Conservation (phyloP, 2,797 vertebrate genomes). For the Brachymystax lenok region DNA sequence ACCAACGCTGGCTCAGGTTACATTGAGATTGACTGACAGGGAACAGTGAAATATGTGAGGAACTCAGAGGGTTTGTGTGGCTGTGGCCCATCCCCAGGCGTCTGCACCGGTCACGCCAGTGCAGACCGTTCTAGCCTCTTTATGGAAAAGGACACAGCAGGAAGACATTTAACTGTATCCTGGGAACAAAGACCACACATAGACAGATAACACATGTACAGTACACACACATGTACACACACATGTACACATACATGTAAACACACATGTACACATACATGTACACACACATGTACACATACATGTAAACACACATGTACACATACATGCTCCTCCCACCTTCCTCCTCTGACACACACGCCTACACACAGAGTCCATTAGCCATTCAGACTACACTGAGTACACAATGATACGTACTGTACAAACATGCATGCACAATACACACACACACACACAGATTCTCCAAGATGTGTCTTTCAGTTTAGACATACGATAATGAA, state of each 20-base stretch:
- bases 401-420: too few species aligned
- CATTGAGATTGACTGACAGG: neutral
- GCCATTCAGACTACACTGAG: too few species aligned
- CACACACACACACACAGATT: neutral
- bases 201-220: neutral
- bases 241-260: too few species aligned
- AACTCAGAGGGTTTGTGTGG: neutral
- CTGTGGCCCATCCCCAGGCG: conserved; percentile 15
- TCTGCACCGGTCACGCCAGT: neutral
- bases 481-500: neutral
- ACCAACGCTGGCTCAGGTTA: conserved; percentile 4
- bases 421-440: too few species aligned
- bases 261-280: too few species aligned
- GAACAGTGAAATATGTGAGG: neutral
- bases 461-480: neutral
- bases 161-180: conserved; percentile 20
- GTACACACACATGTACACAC: too few species aligned
- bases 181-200: conserved; percentile 10
- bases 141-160: conserved; percentile 9
- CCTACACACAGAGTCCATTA: neutral
- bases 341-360: conserved; percentile 3
- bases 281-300: too few species aligned
- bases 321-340: too few species aligned
- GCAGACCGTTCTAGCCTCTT: conserved; percentile 5
- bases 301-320: too few species aligned